A percentile compares a stretch with the other conserved stretches of the same genome.
phyloP scores from a whole-genome alignment of 2,888 invertebrate species.

The Drosophila paracracens region DNA sequence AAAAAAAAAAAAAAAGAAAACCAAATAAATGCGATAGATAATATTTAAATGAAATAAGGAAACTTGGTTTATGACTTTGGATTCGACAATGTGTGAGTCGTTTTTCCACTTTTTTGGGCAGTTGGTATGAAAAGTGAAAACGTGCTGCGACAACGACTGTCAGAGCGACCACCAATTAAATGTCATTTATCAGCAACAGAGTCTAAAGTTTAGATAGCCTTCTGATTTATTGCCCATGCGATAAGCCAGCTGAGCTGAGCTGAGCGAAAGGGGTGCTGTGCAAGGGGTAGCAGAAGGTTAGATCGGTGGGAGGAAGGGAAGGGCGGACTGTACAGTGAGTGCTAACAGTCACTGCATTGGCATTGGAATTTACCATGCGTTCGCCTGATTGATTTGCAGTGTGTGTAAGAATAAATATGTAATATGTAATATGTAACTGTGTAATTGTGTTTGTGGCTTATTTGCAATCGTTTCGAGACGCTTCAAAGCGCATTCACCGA shows the following conservation, averaged over 20 bases:
- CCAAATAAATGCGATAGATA: conserved; percentile 13
- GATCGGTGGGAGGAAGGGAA: background rate
- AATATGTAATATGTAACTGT: conserved; percentile 75
- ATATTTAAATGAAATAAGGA: conserved; percentile 25
- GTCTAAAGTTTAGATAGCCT: conserved; percentile 83
- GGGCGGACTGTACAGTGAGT: conserved; percentile 5
- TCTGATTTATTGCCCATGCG: conserved; percentile 79
- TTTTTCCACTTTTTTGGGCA: conserved; percentile 4
- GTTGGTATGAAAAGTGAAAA: conserved; percentile 54
- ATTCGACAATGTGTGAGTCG: conserved; percentile 2
- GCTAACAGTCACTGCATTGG: conserved; percentile 33
- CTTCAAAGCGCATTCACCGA: conserved; percentile 65
- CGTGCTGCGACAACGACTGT: conserved; percentile 53
- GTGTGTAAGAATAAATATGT: conserved; percentile 65
- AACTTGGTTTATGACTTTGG: conserved; percentile 37
- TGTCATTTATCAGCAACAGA: conserved; percentile 77
- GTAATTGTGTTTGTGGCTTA: conserved; percentile 50
- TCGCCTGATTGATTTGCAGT: conserved; percentile 72
- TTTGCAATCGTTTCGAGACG: conserved; percentile 47
- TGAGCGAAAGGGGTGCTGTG: conserved; percentile 9
- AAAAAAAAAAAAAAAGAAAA: conserved; percentile 21
- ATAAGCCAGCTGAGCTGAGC: conserved; percentile 60
- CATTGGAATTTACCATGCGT: conserved; percentile 47
- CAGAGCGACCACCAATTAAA: conserved; percentile 69
- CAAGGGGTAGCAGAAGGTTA: background rate